Evolutionary conservation across 2,888 invertebrate species (phyloP).

Genomic region (Lasioglossum leucozonium): DNA sequence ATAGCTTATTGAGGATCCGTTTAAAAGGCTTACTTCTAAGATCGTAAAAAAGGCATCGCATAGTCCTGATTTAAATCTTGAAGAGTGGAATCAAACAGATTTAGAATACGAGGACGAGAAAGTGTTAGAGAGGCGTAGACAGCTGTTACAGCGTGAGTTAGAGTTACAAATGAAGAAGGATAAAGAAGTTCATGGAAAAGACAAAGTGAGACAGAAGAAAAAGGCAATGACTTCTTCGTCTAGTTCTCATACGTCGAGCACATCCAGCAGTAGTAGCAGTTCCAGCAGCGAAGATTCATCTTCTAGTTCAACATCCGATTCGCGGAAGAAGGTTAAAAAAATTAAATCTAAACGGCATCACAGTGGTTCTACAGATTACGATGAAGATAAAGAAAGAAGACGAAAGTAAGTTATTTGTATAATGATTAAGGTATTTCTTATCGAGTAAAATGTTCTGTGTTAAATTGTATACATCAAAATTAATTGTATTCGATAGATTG

Average conservation of each 20-base stretch:
- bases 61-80: slow-evolving; percentile 89
- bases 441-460: background rate
- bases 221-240: slow-evolving; percentile 89
- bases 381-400: slow-evolving; percentile 86
- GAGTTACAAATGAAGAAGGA: slow-evolving; percentile 92
- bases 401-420: slow-evolving; percentile 68
- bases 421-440: background rate
- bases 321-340: slow-evolving; percentile 83
- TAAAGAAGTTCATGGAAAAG: slow-evolving; percentile 89
- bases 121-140: slow-evolving; percentile 90
- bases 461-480: background rate
- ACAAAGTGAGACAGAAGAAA: slow-evolving; percentile 87
- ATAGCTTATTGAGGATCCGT: slow-evolving; percentile 87
- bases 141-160: slow-evolving; percentile 91
- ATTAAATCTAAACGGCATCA: slow-evolving; percentile 87
- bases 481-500: slow-evolving; percentile 67
- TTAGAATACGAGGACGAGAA: slow-evolving; percentile 93
- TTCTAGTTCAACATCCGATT: slow-evolving; percentile 87
- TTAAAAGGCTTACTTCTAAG: slow-evolving; percentile 88
- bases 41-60: slow-evolving; percentile 86
- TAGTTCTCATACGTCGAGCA: slow-evolving; percentile 88
- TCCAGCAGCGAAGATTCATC: slow-evolving; percentile 87
- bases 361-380: slow-evolving; percentile 89
- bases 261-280: slow-evolving; percentile 88
- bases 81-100: slow-evolving; percentile 92